Percentiles rank a stretch among this genome's conserved stretches.
phyloP scores from a whole-genome alignment of 2,113 vertebrate species.

The Romanogobio albipinnatus region DNA sequence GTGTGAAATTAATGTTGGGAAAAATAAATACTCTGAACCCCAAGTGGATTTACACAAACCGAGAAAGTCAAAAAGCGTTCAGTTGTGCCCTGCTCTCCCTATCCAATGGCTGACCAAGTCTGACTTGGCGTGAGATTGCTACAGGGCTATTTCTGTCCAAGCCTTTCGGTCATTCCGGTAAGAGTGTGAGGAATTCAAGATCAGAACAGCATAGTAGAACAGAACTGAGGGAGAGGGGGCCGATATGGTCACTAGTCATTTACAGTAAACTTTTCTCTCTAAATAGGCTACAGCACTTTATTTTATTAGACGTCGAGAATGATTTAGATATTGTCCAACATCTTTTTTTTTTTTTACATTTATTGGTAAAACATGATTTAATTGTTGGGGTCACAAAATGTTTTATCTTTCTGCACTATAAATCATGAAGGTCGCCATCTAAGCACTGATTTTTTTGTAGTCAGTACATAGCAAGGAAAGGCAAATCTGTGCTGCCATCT shows the following conservation, averaged over 20 bases:
- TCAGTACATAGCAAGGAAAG: background rate
- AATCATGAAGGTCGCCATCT: background rate
- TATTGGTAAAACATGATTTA: background rate
- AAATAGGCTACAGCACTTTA: background rate
- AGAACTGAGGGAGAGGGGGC: background rate
- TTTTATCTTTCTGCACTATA: background rate
- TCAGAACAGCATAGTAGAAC: background rate
- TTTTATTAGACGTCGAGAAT: background rate
- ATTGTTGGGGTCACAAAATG: background rate
- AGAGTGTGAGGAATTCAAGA: slow-evolving; percentile 54
- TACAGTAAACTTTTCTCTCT: slow-evolving; percentile 7
- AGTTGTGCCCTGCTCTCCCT: too few relatives aligned
- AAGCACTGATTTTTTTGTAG: background rate
- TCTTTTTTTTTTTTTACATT: background rate
- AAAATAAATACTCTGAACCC: too few relatives aligned
- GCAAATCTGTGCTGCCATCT: slow-evolving; percentile 60
- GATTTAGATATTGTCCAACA: background rate
- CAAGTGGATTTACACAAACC: too few relatives aligned
- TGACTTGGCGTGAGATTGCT: slow-evolving; percentile 38
- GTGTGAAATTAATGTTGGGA: too few relatives aligned
- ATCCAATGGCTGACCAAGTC: slow-evolving; percentile 14
- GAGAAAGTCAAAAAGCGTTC: too few relatives aligned
- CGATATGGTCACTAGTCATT: background rate
- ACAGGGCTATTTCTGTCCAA: slow-evolving; percentile 72
- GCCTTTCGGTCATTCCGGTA: slow-evolving; percentile 65